phyloP scores from a whole-genome alignment of 92 coral and sea anemone genomes.

The Parazoanthus darwini region DNA sequence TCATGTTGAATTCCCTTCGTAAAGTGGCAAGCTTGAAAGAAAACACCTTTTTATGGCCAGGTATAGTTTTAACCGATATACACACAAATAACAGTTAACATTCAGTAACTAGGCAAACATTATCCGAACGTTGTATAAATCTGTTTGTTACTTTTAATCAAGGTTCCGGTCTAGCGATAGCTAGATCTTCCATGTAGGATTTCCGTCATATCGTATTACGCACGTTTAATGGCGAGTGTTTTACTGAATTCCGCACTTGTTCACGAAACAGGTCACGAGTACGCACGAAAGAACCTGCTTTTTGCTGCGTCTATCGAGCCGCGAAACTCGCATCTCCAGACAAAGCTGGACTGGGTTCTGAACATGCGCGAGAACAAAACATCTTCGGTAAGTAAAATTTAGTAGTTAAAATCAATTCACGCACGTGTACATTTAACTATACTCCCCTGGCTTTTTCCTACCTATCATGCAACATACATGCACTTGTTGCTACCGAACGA shows the following conservation, averaged over 20 bases:
- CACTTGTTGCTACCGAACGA: no score
- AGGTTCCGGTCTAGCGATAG: no score
- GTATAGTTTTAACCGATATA: not conserved
- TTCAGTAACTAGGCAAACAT: not conserved
- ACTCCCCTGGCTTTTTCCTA: no score
- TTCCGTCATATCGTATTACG: no score
- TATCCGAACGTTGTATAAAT: no score
- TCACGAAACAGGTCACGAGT: constrained; percentile 55
- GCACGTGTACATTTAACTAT: not conserved
- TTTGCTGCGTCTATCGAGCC: constrained; percentile 70
- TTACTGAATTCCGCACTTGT: not conserved
- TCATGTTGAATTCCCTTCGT: constrained; percentile 59
- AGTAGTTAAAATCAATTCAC: not conserved
- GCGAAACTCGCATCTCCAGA: constrained; percentile 52
- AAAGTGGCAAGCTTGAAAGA: constrained; percentile 54
- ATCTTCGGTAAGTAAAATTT: constrained; percentile 38
- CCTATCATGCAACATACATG: no score
- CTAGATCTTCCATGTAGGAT: no score
- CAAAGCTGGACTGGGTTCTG: constrained; percentile 68
- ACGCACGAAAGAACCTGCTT: constrained; percentile 65
- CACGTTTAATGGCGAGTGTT: no score
- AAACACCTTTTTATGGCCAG: constrained; percentile 68
- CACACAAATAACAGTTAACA: not conserved
- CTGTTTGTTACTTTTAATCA: no score
- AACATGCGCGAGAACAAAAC: constrained; percentile 48